phyloP scores from a whole-genome alignment of 2,113 vertebrate genomes.

The Typhlomys cinereus region DNA sequence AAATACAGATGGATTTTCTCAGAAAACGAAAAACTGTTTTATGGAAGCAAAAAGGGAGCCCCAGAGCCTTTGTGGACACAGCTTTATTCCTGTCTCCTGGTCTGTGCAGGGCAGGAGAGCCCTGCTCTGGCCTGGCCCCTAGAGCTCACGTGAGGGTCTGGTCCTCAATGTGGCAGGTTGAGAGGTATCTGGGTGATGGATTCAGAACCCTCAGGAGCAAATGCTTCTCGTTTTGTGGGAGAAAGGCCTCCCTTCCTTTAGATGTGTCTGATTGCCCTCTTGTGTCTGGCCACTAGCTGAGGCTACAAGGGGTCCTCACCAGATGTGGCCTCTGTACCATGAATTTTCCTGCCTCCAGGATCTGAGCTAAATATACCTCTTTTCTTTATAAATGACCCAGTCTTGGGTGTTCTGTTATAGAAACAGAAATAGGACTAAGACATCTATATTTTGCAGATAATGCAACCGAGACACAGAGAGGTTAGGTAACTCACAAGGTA shows the following conservation, averaged over 20 bases:
- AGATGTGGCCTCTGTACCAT: not conserved
- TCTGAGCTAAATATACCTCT: not conserved
- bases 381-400: not conserved
- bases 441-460: not conserved
- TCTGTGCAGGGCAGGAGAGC: not conserved
- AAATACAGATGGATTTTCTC: not conserved
- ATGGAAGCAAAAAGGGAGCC: not conserved
- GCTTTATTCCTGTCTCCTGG: too few relatives aligned
- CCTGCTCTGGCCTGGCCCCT: not conserved
- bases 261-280: not conserved
- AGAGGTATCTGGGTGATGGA: not conserved
- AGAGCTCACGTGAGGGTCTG: too few relatives aligned
- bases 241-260: not conserved
- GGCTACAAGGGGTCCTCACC: not conserved
- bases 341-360: not conserved
- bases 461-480: not conserved
- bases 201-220: too few relatives aligned
- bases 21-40: not conserved
- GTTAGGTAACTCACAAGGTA: not conserved
- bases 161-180: not conserved
- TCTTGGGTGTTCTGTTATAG: not conserved
- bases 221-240: not conserved
- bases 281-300: too few relatives aligned
- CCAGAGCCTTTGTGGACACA: too few relatives aligned
- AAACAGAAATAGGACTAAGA: not conserved